Percentiles rank a stretch among this genome's conserved stretches.
These are phyloP conservation scores for Dicranocentrus wangi DNA, from an alignment of 2,888 invertebrate genomes.

Conservation along the genomic window DNA sequence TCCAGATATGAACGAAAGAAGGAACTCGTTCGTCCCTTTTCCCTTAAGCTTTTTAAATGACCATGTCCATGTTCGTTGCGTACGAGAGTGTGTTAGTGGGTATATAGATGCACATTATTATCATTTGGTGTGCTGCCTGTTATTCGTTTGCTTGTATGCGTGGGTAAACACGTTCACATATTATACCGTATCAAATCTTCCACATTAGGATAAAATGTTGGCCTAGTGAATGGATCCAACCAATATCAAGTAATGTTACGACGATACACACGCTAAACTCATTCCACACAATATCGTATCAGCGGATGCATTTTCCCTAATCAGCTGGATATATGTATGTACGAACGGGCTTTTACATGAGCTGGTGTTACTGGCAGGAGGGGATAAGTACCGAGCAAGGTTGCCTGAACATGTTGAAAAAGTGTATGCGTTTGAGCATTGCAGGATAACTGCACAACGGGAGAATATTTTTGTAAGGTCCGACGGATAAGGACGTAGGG, in stretches of 20 bases:
- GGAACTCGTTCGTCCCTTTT: conserved; percentile 36
- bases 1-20: conserved; percentile 23
- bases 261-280: conserved; percentile 25
- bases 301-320: conserved; percentile 55
- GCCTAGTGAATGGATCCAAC: conserved; percentile 52
- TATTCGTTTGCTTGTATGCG: too few relatives aligned
- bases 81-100: too few relatives aligned
- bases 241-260: not conserved
- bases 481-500: conserved; percentile 40
- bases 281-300: conserved; percentile 17
- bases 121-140: too few relatives aligned
- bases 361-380: not conserved
- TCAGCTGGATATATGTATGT: conserved; percentile 61
- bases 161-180: not conserved
- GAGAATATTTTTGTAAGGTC: not conserved
- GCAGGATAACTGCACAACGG: not conserved
- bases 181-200: conserved; percentile 45
- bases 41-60: not conserved
- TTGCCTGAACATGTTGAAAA: too few relatives aligned
- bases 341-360: conserved; percentile 6
- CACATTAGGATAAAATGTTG: conserved; percentile 50
- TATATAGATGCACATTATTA: too few relatives aligned
- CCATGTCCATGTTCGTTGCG: not conserved
- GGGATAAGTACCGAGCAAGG: not conserved
- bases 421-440: too few relatives aligned